Evolutionary conservation across 2,888 invertebrate genomes (phyloP), one percentile per base, ranked within the genome.

Genomic region (Tyria jacobaeae): DNA sequence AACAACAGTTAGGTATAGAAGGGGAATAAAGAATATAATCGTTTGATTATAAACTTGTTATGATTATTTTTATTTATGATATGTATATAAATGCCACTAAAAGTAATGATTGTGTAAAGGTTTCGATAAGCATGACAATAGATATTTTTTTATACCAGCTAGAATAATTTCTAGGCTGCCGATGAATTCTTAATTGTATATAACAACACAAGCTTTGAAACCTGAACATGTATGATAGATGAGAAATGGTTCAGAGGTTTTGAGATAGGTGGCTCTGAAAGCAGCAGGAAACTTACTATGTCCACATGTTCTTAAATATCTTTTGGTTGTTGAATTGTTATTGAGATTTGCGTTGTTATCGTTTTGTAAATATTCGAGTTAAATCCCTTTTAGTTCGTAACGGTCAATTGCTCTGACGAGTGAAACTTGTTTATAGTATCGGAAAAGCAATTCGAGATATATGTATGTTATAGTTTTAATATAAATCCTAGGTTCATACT

Each of bases 11-110:
- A 71, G 60, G 59, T 63, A 57, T 66, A 57, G 55, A 60, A 54
- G 62, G 65, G 65, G 57, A 69, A 70, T 63, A 76, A 41, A 56
- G 15, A 48, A 27, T 35, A 54, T 68, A 57, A 62, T 71, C 31
- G 54, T 68, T 76, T 59, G 51, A 70, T 66, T 71, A 63, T 66
- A 64, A 58, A 59, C 17, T 57, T 60, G 56, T 73, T 72, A 68
- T 73, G 65, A 66, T 73, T 73, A 61, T 76, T 57, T 69, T 71
- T 64, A 76, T 75, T 76, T 74, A 70, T 76, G 69, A 57, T 70
- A 66, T 73, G 70, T 75, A 68, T 68, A 75, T 66, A 74, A 70
- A 58, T 31, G 55, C 50, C 52, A 34, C 24, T 56, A 34, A 53
- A 48, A 54, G 48, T 27, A 10, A 50, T 50, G 4, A n/a, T 31